phyloP scores from a whole-genome alignment of 2,888 invertebrate genomes.

The Cerastoderma edule region DNA sequence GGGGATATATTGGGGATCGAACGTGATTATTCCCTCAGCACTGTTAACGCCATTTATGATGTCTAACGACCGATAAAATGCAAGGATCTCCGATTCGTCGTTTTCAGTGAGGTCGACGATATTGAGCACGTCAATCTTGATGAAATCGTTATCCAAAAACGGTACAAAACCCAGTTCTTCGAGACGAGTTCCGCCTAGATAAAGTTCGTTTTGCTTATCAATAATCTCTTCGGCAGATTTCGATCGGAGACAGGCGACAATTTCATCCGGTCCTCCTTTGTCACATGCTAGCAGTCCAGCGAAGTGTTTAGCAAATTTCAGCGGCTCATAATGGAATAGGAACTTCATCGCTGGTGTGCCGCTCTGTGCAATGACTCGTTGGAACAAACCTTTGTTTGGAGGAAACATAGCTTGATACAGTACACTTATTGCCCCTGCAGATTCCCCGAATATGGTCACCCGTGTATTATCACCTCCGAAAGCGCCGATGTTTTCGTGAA shows the following conservation, averaged over 20 bases:
- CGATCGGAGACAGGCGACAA: slow-evolving; percentile 11
- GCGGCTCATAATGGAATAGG: slow-evolving; percentile 51
- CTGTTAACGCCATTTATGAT: slow-evolving; percentile 96
- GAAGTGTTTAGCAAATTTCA: slow-evolving; percentile 89
- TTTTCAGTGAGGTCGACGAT: not conserved
- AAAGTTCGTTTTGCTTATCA: not conserved
- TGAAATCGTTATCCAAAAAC: slow-evolving; percentile 94
- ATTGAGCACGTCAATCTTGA: slow-evolving; percentile 85
- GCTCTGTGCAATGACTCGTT: slow-evolving; percentile 38
- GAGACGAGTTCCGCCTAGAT: slow-evolving; percentile 29
- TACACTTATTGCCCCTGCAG: slow-evolving; percentile 68
- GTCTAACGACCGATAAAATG: slow-evolving; percentile 84
- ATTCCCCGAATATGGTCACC: slow-evolving; percentile 74
- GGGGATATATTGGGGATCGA: slow-evolving; percentile 81
- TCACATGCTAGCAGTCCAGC: slow-evolving; percentile 58
- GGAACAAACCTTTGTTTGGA: slow-evolving; percentile 58
- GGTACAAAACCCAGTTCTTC: slow-evolving; percentile 84
- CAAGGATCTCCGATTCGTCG: not conserved
- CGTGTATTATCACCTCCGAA: slow-evolving; percentile 71
- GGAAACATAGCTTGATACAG: slow-evolving; percentile 68
- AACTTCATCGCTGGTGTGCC: slow-evolving; percentile 59
- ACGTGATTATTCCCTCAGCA: slow-evolving; percentile 90
- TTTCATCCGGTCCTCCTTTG: slow-evolving; percentile 20
- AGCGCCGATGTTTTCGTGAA: slow-evolving; percentile 91
- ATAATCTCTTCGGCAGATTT: not conserved